phyloP scores from a whole-genome alignment of 2,888 invertebrate species.

The Leptopterna dolabrata region DNA sequence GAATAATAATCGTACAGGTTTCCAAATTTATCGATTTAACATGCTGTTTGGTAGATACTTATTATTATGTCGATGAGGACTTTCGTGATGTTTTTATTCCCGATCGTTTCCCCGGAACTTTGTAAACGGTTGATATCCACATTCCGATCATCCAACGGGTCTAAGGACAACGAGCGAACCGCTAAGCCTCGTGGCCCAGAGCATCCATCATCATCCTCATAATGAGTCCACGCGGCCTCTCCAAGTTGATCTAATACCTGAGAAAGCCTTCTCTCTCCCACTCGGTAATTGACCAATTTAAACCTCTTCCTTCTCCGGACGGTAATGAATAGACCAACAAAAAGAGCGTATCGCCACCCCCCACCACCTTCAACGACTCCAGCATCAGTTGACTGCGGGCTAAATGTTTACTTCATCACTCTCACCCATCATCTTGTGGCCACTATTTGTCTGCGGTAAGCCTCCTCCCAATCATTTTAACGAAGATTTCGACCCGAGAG shows the following conservation, averaged over 20 bases:
- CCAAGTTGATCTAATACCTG: conserved; percentile 30
- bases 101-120: background rate
- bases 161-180: conserved; percentile 5
- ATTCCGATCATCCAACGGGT: background rate
- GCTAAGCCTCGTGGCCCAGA: background rate
- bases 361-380: background rate
- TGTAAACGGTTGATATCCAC: background rate
- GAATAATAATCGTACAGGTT: too few relatives aligned
- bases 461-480: background rate
- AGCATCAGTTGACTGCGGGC: background rate
- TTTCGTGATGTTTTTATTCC: too few relatives aligned
- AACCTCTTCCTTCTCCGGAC: background rate
- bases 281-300: conserved; percentile 38
- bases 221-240: conserved; percentile 25
- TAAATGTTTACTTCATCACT: conserved; percentile 37
- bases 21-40: too few relatives aligned
- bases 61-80: too few relatives aligned
- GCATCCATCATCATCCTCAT: conserved; percentile 17
- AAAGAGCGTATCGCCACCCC: background rate
- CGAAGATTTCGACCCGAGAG: background rate
- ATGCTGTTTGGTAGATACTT: too few relatives aligned
- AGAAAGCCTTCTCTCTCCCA: conserved; percentile 9
- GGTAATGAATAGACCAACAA: conserved; percentile 32
- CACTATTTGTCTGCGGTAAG: background rate
- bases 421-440: conserved; percentile 11